Evolutionary conservation across 2,797 vertebrate species (phyloP), one percentile per base, ranked within the genome.

Genomic region (Lates japonicus): DNA sequence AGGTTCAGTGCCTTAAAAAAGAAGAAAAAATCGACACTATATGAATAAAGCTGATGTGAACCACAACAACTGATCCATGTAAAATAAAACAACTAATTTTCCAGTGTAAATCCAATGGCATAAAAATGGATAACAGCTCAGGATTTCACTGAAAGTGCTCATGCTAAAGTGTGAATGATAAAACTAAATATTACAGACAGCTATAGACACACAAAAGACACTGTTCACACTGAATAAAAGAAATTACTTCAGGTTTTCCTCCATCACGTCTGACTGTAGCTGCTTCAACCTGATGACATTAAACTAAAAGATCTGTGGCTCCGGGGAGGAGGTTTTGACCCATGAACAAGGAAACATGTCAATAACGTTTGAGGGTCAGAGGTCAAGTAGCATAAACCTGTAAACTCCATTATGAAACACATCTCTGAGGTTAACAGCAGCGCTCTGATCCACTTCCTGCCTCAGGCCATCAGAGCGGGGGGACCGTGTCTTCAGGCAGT

Each of bases 301-400:
- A 14, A 74, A 54, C 67, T 74, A 2, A 51, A 57, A 51, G 63
- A 83, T 37, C 22, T 41, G 29, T 44, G 52, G 57, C 76, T 76
- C 54, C 62, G 19, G 73, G 55, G 78, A 74, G 33, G 39, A 78
- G 48, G 65, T 71, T 81, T 46, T 88, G 81, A 88, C 80, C 84
- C 70, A 16, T 54, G 82, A 82, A 80, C 70, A 68, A 62, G 73
- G 71, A 75, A 78, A 85, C 76, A 41, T 70, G 76, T 84, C 84
- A 82, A 72, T 85, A 69, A 66, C 7, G 3, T 76, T 58, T 58
- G 35, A 70, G 64, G 83, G 85, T 83, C 87, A 88, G 49, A 86
- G 88, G 76, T 91, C 80, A 83, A 69, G 63, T 84, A 77, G 76
- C 31, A 55, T 75, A 67, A 86, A 80, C 41, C 82, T 19, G 35